A percentile compares a stretch with the other conserved stretches of the same genome.
Conservation (phyloP, 2,888 invertebrate species). For the Drosophila anceps region DNA sequence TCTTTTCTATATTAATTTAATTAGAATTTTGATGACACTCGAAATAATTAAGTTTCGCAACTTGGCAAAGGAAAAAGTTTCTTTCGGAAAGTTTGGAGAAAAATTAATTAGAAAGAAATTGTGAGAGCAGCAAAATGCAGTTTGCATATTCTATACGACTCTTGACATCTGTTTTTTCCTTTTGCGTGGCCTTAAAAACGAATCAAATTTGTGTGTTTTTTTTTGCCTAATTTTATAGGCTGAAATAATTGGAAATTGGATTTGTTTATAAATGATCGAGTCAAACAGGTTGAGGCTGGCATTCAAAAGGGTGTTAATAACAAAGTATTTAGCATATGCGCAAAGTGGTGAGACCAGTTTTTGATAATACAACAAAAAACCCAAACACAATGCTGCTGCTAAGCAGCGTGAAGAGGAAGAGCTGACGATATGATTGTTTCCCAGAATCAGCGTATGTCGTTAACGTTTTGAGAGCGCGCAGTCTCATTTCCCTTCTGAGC, state of each 20-base stretch:
- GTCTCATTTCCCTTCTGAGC: constrained; percentile 30
- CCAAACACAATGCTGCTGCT: constrained; percentile 5
- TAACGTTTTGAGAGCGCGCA: constrained; percentile 20
- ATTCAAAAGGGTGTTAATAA: constrained; percentile 32
- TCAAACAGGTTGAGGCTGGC: constrained; percentile 40
- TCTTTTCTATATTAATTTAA: neutral
- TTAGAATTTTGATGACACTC: neutral
- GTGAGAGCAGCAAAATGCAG: neutral
- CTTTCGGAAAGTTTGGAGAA: neutral
- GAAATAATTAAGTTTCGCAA: neutral
- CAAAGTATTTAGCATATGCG: constrained; percentile 32
- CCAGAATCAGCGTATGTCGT: constrained; percentile 22
- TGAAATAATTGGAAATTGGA: constrained; percentile 17
- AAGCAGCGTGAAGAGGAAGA: constrained; percentile 15
- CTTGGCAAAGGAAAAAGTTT: neutral
- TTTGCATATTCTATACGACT: neutral
- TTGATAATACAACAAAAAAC: neutral
- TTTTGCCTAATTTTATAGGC: constrained; percentile 21
- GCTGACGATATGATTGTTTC: constrained; percentile 35
- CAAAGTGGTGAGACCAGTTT: constrained; percentile 44
- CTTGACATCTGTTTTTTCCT: constrained; percentile 1
- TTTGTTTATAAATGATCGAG: constrained; percentile 18
- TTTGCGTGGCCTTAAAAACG: constrained; percentile 2
- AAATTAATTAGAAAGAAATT: neutral
- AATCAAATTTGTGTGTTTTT: neutral